Conservation (phyloP, 2,888 invertebrate species). For the Epinotia brunnichana region DNA sequence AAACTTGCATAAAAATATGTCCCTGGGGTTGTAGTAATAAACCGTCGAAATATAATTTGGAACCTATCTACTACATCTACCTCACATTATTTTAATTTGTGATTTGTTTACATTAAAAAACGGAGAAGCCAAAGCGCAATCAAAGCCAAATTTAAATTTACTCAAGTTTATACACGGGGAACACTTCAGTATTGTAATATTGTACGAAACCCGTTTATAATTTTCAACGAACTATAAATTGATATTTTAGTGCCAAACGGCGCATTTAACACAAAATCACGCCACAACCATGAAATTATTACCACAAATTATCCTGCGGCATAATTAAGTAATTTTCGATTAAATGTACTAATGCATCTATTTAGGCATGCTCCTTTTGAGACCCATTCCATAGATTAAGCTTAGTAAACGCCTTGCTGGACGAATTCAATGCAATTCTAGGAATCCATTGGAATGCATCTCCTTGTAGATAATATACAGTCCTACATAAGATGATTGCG, state of each 20-base stretch:
- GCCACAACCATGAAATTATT: background rate
- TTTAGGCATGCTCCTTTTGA: slow-evolving; percentile 10
- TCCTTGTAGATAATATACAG: too few species aligned
- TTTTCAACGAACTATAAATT: background rate
- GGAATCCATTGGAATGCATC: background rate
- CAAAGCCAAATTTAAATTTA: too few species aligned
- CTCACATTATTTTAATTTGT: too few species aligned
- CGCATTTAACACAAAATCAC: background rate
- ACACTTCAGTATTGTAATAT: too few species aligned
- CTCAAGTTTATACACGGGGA: too few species aligned
- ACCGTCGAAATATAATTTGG: background rate
- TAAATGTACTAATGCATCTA: slow-evolving; percentile 15
- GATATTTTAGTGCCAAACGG: background rate
- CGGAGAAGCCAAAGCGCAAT: too few species aligned
- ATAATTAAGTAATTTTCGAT: slow-evolving; percentile 25
- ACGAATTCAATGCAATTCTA: background rate
- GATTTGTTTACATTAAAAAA: too few species aligned
- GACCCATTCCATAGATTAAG: background rate
- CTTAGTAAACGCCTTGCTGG: background rate
- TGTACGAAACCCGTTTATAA: background rate
- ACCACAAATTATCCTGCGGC: background rate
- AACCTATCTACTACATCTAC: too few species aligned
- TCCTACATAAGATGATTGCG: too few species aligned
- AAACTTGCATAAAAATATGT: background rate
- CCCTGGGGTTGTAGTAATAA: background rate